phyloP scores from a whole-genome alignment of 2,797 vertebrate genomes.

The Rachycentron canadum region DNA sequence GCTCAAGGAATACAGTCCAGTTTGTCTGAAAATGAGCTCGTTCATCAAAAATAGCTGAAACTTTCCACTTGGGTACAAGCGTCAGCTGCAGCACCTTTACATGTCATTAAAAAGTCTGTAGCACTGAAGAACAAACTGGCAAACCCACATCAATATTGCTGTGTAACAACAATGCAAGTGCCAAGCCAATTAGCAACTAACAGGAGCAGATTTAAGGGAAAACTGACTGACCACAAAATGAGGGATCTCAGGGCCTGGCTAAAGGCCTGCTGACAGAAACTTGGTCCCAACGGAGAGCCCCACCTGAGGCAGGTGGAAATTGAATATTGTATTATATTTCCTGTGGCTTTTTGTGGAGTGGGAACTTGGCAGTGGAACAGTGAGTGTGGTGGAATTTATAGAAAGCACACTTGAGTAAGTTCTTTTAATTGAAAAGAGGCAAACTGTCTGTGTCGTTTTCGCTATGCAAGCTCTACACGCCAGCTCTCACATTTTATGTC shows the following conservation, averaged over 20 bases:
- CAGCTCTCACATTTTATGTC: conserved; percentile 44
- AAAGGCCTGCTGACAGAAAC: conserved; percentile 76
- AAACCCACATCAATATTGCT: conserved; percentile 57
- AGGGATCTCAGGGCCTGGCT: conserved; percentile 56
- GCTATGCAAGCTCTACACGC: conserved; percentile 35
- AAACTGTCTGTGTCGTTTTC: conserved; percentile 56
- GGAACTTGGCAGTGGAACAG: conserved; percentile 72
- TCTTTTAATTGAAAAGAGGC: conserved; percentile 70
- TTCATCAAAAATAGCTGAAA: conserved; percentile 64
- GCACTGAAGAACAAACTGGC: conserved; percentile 60
- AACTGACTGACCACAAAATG: conserved; percentile 71
- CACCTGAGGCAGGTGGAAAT: conserved; percentile 85
- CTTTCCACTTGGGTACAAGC: conserved; percentile 65
- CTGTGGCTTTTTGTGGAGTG: conserved; percentile 72
- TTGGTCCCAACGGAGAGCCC: conserved; percentile 63
- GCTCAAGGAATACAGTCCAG: conserved; percentile 50
- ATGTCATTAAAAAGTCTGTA: conserved; percentile 64
- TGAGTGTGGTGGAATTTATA: conserved; percentile 61
- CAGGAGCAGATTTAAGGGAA: conserved; percentile 68
- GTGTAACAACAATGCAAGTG: conserved; percentile 57
- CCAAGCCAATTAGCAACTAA: conserved; percentile 78
- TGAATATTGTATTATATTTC: conserved; percentile 81
- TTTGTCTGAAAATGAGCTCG: conserved; percentile 69
- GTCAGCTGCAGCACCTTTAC: conserved; percentile 64
- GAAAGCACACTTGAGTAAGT: conserved; percentile 59